Conservation (phyloP, 1,140 invertebrate species). For the Anoplolepis gracilipes region DNA sequence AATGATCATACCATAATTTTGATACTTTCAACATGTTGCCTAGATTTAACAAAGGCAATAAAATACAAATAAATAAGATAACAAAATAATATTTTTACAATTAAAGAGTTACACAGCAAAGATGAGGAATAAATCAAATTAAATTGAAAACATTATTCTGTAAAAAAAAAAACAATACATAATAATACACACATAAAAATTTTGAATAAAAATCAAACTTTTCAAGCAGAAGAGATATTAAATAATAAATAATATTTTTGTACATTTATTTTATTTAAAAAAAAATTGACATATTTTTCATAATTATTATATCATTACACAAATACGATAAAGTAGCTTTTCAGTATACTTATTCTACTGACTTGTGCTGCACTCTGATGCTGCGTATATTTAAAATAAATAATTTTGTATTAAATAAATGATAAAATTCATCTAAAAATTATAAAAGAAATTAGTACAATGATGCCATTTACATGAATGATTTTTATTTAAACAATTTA, state of each 20-base stretch:
- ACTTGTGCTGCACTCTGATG: slow-evolving; percentile 46
- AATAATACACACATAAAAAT: no score
- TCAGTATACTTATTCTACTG: neutral
- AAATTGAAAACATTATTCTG: neutral
- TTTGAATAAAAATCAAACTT: neutral
- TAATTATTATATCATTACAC: neutral
- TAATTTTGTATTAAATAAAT: neutral
- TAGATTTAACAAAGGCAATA: neutral
- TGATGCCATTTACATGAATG: no score
- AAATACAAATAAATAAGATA: slow-evolving; percentile 5
- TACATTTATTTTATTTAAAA: neutral
- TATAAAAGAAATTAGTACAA: neutral
- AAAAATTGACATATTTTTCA: neutral
- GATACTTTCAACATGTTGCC: neutral
- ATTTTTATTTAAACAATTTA: neutral
- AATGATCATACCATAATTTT: neutral
- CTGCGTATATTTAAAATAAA: slow-evolving; percentile 3
- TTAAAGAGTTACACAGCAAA: neutral
- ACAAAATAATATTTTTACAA: neutral
- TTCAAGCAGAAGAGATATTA: neutral
- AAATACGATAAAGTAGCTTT: neutral
- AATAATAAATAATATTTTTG: neutral
- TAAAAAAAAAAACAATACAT: neutral
- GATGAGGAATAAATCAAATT: neutral
- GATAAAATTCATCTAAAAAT: neutral